Conservation (phyloP, 2,888 invertebrate genomes). For the Temnothorax unifasciatus region DNA sequence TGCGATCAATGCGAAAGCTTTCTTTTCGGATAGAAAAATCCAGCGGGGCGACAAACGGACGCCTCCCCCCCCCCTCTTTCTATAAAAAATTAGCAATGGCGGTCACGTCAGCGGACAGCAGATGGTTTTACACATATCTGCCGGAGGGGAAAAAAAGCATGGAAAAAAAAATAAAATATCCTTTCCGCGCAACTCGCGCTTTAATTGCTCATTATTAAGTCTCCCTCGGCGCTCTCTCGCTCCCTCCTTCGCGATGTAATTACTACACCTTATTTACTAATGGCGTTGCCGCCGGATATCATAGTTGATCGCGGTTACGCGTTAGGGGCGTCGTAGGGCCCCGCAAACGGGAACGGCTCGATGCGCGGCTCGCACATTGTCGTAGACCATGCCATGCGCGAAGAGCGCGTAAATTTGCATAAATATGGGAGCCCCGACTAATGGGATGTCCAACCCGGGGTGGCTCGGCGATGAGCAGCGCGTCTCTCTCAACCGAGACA, state of each 20-base stretch:
- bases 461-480: neutral
- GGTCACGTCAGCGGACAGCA: neutral
- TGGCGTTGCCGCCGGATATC: slow-evolving; percentile 70
- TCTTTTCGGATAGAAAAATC: neutral
- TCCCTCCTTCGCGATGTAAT: slow-evolving; percentile 61
- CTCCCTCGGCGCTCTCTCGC: slow-evolving; percentile 48
- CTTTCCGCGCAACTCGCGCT: slow-evolving; percentile 21
- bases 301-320: slow-evolving; percentile 60
- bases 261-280: slow-evolving; percentile 68
- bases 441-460: neutral
- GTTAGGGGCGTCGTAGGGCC: slow-evolving; percentile 58
- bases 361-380: slow-evolving; percentile 52
- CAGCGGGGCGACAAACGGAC: neutral
- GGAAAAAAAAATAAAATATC: slow-evolving; percentile 25
- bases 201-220: slow-evolving; percentile 53
- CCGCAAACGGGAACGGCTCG: slow-evolving; percentile 58
- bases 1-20: neutral
- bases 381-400: slow-evolving; percentile 42
- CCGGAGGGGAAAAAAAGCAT: neutral
- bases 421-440: neutral
- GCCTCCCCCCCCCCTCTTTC: neutral
- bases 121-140: neutral
- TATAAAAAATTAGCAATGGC: slow-evolving; percentile 11
- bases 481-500: neutral
- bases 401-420: slow-evolving; percentile 31